Evolutionary conservation across 2,888 invertebrate genomes (phyloP).

Genomic region (Drosophila flavopinicola): DNA sequence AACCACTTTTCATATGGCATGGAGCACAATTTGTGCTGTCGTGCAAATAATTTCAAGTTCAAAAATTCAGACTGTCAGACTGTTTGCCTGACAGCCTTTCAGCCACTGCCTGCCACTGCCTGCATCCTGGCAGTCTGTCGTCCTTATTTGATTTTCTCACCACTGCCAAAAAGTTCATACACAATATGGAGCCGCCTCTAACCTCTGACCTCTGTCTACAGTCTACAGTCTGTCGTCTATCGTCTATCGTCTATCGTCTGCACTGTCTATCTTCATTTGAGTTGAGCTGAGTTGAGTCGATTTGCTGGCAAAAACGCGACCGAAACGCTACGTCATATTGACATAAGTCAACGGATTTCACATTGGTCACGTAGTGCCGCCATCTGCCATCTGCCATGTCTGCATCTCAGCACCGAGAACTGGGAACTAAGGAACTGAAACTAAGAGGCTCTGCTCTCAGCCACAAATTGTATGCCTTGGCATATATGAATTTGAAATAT

Average conservation of each 20-base stretch:
- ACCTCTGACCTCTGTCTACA: slow-evolving; percentile 5
- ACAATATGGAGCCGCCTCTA: slow-evolving; percentile 18
- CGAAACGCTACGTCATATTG: slow-evolving; percentile 64
- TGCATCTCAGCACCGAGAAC: slow-evolving; percentile 15
- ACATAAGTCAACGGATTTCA: slow-evolving; percentile 79
- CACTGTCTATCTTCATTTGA: slow-evolving; percentile 76
- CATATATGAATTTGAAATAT: slow-evolving; percentile 50
- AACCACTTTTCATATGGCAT: slow-evolving; percentile 30
- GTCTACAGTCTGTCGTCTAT: slow-evolving; percentile 9
- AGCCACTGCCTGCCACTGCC: slow-evolving; percentile 9
- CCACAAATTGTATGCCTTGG: slow-evolving; percentile 38
- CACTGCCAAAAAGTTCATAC: slow-evolving; percentile 29
- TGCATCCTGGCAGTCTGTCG: slow-evolving; percentile 50
- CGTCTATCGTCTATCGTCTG: slow-evolving; percentile 48
- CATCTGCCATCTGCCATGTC: slow-evolving; percentile 56
- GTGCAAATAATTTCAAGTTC: slow-evolving; percentile 79
- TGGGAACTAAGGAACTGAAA: slow-evolving; percentile 4
- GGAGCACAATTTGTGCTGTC: slow-evolving; percentile 45
- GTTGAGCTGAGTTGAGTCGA: slow-evolving; percentile 76
- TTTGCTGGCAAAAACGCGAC: slow-evolving; percentile 70
- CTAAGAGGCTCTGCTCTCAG: slow-evolving; percentile 4
- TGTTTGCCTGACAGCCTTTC: slow-evolving; percentile 28
- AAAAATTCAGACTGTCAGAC: slow-evolving; percentile 67
- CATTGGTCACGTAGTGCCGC: slow-evolving; percentile 77
- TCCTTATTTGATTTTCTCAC: slow-evolving; percentile 76